These are phyloP conservation scores for Chelonoidis abingdonii DNA, from an alignment of 2,113 vertebrate genomes.

Conservation along the genomic window DNA sequence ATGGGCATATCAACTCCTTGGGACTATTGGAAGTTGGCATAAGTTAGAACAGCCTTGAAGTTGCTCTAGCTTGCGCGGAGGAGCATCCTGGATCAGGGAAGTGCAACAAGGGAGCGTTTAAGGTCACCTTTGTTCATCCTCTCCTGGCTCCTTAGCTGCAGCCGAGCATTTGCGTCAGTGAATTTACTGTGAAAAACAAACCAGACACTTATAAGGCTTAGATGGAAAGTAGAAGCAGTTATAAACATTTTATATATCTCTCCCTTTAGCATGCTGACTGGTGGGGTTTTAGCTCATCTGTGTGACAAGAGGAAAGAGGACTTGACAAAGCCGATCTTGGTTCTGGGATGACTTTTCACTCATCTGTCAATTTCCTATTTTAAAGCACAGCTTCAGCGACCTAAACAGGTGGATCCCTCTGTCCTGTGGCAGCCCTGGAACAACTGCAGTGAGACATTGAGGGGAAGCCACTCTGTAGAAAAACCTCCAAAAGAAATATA, in stretches of 20 bases:
- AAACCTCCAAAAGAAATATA: background rate
- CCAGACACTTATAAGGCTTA: background rate
- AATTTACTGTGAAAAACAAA: no score
- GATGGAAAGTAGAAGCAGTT: background rate
- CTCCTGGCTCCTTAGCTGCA: no score
- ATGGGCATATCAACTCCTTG: no score
- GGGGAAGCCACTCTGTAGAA: background rate
- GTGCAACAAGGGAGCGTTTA: no score
- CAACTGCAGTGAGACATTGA: background rate
- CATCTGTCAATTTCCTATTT: background rate
- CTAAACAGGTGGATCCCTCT: background rate
- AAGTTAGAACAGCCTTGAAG: no score
- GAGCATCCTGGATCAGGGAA: no score
- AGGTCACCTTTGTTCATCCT: no score
- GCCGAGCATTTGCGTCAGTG: no score
- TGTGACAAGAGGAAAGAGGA: background rate
- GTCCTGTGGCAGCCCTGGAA: background rate
- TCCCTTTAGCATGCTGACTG: background rate
- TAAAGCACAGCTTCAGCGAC: background rate
- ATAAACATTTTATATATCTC: background rate
- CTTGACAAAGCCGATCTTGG: background rate
- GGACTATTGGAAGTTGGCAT: no score
- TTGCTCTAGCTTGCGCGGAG: no score
- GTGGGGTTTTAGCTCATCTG: background rate
- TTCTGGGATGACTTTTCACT: background rate